These are phyloP conservation scores for Steinernema feltiae DNA, from an alignment of 1,140 invertebrate genomes.

Conservation along the genomic window DNA sequence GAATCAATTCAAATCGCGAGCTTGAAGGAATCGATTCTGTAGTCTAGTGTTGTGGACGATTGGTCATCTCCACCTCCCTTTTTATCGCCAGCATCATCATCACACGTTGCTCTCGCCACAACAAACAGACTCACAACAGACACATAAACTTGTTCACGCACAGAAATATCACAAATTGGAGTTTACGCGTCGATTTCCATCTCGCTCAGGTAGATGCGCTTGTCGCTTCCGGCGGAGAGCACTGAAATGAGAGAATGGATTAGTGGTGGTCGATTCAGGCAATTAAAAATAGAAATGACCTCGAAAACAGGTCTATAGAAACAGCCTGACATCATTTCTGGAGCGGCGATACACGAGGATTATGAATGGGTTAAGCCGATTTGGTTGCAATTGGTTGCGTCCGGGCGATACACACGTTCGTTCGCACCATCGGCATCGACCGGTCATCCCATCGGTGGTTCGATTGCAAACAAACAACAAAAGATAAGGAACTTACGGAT, in stretches of 20 bases:
- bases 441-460: not conserved
- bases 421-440: too few species aligned
- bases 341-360: too few species aligned
- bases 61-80: not conserved
- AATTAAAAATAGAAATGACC: not conserved
- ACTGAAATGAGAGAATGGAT: constrained; percentile 64
- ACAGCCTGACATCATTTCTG: too few species aligned
- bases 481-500: constrained; percentile 66
- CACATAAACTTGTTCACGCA: not conserved
- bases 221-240: constrained; percentile 87
- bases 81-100: not conserved
- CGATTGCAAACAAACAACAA: not conserved
- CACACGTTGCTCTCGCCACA: not conserved
- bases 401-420: too few species aligned
- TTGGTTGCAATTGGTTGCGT: too few species aligned
- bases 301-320: too few species aligned
- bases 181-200: constrained; percentile 20
- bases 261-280: not conserved
- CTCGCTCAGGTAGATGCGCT: constrained; percentile 88
- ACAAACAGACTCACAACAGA: not conserved
- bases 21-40: not conserved
- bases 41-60: too few species aligned
- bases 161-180: not conserved
- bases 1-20: constrained; percentile 6
- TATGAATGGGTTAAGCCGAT: too few species aligned